Evolutionary conservation across 2,888 invertebrate genomes (phyloP).

Genomic region (Xylophagus ater): DNA sequence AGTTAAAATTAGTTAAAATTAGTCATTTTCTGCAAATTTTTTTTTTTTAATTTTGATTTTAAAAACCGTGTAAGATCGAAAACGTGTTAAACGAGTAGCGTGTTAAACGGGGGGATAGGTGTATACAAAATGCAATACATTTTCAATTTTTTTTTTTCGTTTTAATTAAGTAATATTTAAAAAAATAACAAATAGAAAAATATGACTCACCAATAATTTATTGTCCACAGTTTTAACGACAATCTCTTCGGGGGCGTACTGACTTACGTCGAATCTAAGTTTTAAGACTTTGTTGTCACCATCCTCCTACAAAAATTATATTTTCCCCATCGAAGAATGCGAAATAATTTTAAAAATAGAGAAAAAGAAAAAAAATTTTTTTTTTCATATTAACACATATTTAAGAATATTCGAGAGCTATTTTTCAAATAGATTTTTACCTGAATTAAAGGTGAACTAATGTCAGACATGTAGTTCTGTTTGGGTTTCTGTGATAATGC

Average conservation of each 20-base stretch:
- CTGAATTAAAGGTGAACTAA: constrained; percentile 76
- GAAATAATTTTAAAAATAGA: constrained; percentile 7
- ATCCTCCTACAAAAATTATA: constrained; percentile 60
- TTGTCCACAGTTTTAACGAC: constrained; percentile 98
- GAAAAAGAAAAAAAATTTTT: constrained; percentile 11
- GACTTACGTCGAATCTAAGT: constrained; percentile 92
- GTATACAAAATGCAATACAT: too few relatives aligned
- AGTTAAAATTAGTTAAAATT: too few relatives aligned
- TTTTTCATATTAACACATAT: constrained; percentile 11
- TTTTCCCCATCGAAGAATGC: neutral
- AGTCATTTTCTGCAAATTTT: too few relatives aligned
- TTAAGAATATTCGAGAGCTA: constrained; percentile 7
- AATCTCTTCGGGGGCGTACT: constrained; percentile 95
- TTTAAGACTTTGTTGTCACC: constrained; percentile 90
- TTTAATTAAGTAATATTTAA: too few relatives aligned
- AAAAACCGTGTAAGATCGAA: too few relatives aligned
- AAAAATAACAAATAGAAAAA: too few relatives aligned
- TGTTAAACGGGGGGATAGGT: too few relatives aligned
- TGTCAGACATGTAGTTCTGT: constrained; percentile 60
- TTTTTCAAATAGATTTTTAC: constrained; percentile 22
- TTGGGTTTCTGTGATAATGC: constrained; percentile 35
- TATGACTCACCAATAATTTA: constrained; percentile 74
- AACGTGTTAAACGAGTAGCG: too few relatives aligned
- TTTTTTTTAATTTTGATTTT: too few relatives aligned
- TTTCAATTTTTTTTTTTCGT: too few relatives aligned